These are phyloP conservation scores for Gorsachius goisagi DNA, from an alignment of 2,113 vertebrate species.

Conservation along the genomic window DNA sequence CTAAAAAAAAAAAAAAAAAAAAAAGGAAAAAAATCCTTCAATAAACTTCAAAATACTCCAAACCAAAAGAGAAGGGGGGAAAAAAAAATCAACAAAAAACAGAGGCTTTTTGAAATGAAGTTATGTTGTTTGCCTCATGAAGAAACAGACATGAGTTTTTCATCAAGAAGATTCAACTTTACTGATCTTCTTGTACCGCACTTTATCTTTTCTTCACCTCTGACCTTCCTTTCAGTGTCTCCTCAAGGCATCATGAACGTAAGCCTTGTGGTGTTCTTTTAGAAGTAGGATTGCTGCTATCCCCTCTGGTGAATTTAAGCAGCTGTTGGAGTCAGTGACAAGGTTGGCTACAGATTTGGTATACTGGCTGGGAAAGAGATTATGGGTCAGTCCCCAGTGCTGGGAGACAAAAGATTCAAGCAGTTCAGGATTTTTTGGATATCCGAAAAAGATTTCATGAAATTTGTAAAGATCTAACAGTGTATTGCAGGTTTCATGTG, in stretches of 20 bases:
- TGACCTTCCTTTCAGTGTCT: slow-evolving; percentile 90
- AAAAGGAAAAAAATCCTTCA: slow-evolving; percentile 64
- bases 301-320: slow-evolving; percentile 89
- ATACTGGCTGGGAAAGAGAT: slow-evolving; percentile 95
- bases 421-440: slow-evolving; percentile 87
- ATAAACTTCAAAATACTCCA: slow-evolving; percentile 69
- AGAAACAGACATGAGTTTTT: slow-evolving; percentile 79
- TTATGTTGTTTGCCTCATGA: slow-evolving; percentile 72
- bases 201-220: slow-evolving; percentile 96
- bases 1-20: slow-evolving; percentile 80
- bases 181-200: slow-evolving; percentile 97
- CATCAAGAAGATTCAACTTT: slow-evolving; percentile 81
- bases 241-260: slow-evolving; percentile 85
- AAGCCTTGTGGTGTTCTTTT: slow-evolving; percentile 92
- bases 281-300: slow-evolving; percentile 89
- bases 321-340: slow-evolving; percentile 88
- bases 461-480: slow-evolving; percentile 89
- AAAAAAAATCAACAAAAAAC: slow-evolving; percentile 69
- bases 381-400: slow-evolving; percentile 85
- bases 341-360: slow-evolving; percentile 89
- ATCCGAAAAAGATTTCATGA: slow-evolving; percentile 91
- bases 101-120: slow-evolving; percentile 83
- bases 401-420: slow-evolving; percentile 87
- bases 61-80: slow-evolving; percentile 42
- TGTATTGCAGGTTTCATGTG: slow-evolving; percentile 76